A percentile compares a stretch with the other conserved stretches of the same genome.
Evolutionary conservation across 1,140 invertebrate genomes (phyloP).

Genomic region (Heliconius congener): DNA sequence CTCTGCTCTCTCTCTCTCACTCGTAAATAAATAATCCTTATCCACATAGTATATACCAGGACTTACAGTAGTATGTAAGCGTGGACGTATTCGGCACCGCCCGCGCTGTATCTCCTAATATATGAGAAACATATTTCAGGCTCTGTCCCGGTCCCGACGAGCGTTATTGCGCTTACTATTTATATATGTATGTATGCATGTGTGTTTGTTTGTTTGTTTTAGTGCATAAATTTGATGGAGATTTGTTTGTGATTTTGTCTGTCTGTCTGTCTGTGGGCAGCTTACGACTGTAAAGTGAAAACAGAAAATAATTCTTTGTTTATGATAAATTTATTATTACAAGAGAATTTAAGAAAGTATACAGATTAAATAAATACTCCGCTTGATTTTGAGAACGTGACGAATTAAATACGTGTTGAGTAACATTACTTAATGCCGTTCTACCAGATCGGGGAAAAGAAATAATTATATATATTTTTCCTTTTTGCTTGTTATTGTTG

Average conservation of each 20-base stretch:
- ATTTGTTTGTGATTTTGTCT: not conserved
- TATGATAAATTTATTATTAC: no score
- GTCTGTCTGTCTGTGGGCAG: not conserved
- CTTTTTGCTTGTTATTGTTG: no score
- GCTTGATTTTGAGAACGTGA: no score
- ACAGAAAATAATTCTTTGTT: no score
- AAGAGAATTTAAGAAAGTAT: no score
- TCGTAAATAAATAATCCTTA: not conserved
- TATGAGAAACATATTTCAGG: conserved; percentile 29
- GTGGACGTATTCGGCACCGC: not conserved
- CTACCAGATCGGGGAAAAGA: no score
- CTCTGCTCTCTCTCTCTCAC: no score
- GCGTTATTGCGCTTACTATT: conserved; percentile 23
- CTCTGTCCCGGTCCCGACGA: conserved; percentile 17
- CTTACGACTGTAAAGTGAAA: no score
- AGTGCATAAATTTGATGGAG: not conserved
- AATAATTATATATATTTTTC: no score
- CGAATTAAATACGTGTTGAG: no score
- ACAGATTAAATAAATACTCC: no score
- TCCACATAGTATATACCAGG: not conserved
- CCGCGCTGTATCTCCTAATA: conserved; percentile 26
- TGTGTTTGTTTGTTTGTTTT: not conserved
- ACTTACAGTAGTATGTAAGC: not conserved
- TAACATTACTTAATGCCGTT: no score
- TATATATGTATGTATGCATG: conserved; percentile 17